Evolutionary conservation across 2,113 vertebrate species (phyloP).

Genomic region (Phyllostomus discolor): DNA sequence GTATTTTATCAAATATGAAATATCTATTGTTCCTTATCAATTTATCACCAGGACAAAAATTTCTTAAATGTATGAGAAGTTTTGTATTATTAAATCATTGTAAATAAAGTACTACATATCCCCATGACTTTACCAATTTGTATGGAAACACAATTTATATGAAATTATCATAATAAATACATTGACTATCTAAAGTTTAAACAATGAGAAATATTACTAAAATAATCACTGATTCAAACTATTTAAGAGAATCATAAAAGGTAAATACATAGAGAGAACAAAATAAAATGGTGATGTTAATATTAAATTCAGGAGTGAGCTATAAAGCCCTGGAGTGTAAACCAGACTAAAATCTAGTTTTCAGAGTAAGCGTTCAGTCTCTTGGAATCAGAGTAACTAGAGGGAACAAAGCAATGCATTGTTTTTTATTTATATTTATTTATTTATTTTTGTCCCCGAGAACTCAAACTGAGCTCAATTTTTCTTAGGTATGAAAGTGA

Average conservation of each 20-base stretch:
- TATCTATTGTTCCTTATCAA: neutral
- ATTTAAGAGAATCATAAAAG: neutral
- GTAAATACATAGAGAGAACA: conserved; percentile 19
- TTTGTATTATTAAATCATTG: neutral
- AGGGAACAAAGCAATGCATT: neutral
- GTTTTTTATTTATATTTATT: neutral
- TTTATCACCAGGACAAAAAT: neutral
- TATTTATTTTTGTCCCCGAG: neutral
- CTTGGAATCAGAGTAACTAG: conserved; percentile 43
- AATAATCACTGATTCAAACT: conserved; percentile 16
- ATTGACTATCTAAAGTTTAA: neutral
- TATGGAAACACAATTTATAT: neutral
- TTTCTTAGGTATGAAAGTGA: conserved; percentile 40
- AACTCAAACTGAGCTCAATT: neutral
- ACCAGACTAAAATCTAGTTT: conserved; percentile 23
- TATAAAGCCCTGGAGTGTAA: neutral
- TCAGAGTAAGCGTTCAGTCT: conserved; percentile 44
- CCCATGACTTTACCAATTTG: neutral
- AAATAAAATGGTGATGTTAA: neutral
- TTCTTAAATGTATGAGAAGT: neutral
- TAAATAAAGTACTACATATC: neutral
- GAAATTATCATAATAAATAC: neutral
- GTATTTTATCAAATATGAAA: neutral
- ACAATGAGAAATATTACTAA: conserved; percentile 9
- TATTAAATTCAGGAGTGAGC: neutral